Conservation (phyloP, 2,888 invertebrate genomes). For the Stratiomys singularior region DNA sequence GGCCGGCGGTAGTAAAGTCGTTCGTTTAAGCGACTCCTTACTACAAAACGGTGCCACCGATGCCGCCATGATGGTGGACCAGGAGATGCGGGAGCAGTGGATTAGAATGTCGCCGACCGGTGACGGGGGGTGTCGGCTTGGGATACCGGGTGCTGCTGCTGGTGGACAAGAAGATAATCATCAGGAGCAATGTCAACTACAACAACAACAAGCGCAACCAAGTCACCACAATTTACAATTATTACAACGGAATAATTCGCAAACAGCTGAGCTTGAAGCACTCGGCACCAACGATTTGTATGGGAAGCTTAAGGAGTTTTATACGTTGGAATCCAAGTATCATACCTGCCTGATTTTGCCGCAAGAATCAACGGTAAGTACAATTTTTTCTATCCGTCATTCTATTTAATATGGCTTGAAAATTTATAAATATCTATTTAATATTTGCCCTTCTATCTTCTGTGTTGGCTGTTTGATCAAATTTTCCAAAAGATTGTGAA, state of each 20-base stretch:
- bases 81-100: constrained; percentile 64
- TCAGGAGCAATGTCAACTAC: constrained; percentile 42
- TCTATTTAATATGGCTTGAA: neutral
- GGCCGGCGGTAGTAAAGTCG: constrained; percentile 54
- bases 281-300: constrained; percentile 66
- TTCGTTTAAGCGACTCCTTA: constrained; percentile 9
- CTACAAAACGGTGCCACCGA: constrained; percentile 15
- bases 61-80: constrained; percentile 49
- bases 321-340: constrained; percentile 76
- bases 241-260: constrained; percentile 54
- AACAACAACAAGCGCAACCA: constrained; percentile 24
- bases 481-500: no score
- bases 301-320: constrained; percentile 73
- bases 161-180: constrained; percentile 56
- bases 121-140: constrained; percentile 71
- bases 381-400: neutral
- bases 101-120: constrained; percentile 57
- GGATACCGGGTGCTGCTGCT: constrained; percentile 73
- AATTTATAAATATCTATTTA: no score
- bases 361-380: constrained; percentile 71
- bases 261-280: constrained; percentile 36
- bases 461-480: no score
- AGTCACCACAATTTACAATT: constrained; percentile 54
- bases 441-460: no score
- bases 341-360: constrained; percentile 76